phyloP scores from a whole-genome alignment of 2,113 vertebrate genomes.

The Hemiprocne comata region DNA sequence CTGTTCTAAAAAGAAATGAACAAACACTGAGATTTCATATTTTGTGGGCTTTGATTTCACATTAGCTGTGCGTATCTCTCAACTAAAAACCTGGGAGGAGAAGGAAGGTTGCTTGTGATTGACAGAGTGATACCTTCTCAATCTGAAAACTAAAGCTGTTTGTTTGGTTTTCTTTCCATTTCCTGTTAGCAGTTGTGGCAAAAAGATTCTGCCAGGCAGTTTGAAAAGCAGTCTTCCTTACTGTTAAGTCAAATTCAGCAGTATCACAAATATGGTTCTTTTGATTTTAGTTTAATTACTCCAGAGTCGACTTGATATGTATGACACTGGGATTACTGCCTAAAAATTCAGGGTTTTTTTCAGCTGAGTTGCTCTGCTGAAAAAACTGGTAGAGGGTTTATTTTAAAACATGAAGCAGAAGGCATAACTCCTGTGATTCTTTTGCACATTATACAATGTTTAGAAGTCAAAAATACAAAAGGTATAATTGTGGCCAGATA shows the following conservation, averaged over 20 bases:
- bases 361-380: background rate
- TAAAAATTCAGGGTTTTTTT: background rate
- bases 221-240: background rate
- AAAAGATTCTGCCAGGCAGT: background rate
- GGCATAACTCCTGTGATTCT: background rate
- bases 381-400: background rate
- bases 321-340: background rate
- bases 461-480: background rate
- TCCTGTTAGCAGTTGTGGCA: background rate
- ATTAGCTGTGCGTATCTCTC: background rate
- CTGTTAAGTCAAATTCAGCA: background rate
- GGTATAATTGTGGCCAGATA: background rate
- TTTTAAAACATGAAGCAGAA: conserved; percentile 3
- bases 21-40: background rate
- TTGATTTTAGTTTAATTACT: conserved; percentile 17
- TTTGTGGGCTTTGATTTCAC: background rate
- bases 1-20: background rate
- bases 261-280: background rate
- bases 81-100: background rate
- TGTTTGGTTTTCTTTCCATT: background rate
- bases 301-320: background rate
- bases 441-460: background rate
- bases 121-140: background rate
- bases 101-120: background rate
- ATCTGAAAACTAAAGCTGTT: background rate